phyloP scores from a whole-genome alignment of 2,113 vertebrate species.

The Takifugu flavidus region DNA sequence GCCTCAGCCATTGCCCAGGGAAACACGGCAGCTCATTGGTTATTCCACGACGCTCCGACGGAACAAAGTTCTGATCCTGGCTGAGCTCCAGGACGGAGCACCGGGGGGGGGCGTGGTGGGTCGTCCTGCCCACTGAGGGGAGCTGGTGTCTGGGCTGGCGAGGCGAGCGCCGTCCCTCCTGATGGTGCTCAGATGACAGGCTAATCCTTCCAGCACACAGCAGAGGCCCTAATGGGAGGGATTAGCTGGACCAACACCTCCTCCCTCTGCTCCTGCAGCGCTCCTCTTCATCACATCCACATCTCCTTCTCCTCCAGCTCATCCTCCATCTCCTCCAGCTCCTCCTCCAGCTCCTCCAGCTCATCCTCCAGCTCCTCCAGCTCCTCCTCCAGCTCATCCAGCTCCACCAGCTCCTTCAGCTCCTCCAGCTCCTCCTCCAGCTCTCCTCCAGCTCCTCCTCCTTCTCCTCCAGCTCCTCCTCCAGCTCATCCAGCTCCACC shows the following conservation, averaged over 20 bases:
- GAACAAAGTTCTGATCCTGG: slow-evolving; percentile 22
- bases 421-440: not conserved
- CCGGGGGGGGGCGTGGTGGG: not conserved
- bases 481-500: too few relatives aligned
- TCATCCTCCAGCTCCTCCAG: not conserved
- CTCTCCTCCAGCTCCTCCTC: not conserved
- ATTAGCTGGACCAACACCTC: slow-evolving; percentile 55
- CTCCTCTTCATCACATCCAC: not conserved
- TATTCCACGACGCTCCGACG: slow-evolving; percentile 40
- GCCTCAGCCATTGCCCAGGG: slow-evolving; percentile 56
- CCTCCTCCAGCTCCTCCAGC: not conserved
- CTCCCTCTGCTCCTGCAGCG: slow-evolving; percentile 39
- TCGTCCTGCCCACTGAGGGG: slow-evolving; percentile 36
- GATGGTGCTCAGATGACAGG: too few relatives aligned
- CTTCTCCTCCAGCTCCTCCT: not conserved
- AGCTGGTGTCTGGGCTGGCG: slow-evolving; percentile 47
- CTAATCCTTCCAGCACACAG: too few relatives aligned
- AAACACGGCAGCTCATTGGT: slow-evolving; percentile 44
- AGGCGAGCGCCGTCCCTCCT: too few relatives aligned
- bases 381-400: not conserved
- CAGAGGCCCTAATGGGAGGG: slow-evolving; percentile 46
- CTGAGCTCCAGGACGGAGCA: slow-evolving; percentile 26
- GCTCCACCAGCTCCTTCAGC: not conserved
- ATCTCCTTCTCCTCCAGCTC: not conserved
- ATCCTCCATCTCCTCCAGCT: not conserved